A percentile compares a stretch with the other conserved stretches of the same genome.
Evolutionary conservation across 2,888 invertebrate species (phyloP).

Genomic region (Athetis lepigone): DNA sequence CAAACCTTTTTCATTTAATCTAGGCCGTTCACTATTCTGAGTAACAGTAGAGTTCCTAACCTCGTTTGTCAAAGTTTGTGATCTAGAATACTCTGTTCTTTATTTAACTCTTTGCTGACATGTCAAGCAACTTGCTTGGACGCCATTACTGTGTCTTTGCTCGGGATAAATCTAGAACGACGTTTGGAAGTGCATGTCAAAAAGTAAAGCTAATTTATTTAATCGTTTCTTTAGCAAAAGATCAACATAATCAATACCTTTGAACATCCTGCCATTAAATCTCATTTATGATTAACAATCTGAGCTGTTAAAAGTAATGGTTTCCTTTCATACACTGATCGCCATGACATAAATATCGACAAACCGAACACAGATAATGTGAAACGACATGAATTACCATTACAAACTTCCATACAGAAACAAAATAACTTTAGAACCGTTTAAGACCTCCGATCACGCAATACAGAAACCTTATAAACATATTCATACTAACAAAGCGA

Average conservation of each 20-base stretch:
- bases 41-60: no score
- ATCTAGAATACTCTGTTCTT: no score
- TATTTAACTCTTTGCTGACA: no score
- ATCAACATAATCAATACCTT: constrained; percentile 19
- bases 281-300: constrained; percentile 24
- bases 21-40: no score
- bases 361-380: constrained; percentile 11
- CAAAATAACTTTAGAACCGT: constrained; percentile 6
- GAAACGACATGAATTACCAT: constrained; percentile 31
- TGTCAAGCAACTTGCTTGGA: no score
- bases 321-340: constrained; percentile 26
- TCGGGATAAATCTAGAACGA: neutral
- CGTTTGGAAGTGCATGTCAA: neutral
- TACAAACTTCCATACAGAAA: constrained; percentile 26
- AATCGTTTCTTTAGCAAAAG: neutral
- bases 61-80: no score
- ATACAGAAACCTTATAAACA: constrained; percentile 33
- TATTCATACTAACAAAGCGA: neutral
- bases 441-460: constrained; percentile 46
- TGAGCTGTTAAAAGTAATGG: constrained; percentile 22
- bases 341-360: constrained; percentile 43
- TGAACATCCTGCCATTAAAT: constrained; percentile 29
- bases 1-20: no score
- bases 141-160: no score
- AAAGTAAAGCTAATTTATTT: neutral